These are phyloP conservation scores for Acanthaster planci DNA, from an alignment of 35 echinoderm and acorn worm species.

Conservation along the genomic window DNA sequence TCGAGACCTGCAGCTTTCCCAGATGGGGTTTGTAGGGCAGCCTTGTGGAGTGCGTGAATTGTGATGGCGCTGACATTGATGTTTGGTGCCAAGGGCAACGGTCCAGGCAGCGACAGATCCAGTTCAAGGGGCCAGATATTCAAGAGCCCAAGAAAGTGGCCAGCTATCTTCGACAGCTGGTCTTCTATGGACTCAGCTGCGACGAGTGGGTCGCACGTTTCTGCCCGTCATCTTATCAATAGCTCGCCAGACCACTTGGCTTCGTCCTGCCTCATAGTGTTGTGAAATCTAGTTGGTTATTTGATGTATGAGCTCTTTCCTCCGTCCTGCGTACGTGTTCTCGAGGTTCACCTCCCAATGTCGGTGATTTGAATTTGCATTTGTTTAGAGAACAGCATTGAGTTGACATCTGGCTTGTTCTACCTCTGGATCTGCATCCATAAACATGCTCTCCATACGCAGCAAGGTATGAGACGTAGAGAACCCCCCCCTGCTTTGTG, in stretches of 20 bases:
- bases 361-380: background rate
- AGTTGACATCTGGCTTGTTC: constrained; percentile 29
- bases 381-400: background rate
- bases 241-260: constrained; percentile 36
- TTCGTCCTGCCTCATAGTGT: constrained; percentile 34
- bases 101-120: background rate
- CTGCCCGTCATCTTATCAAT: constrained; percentile 28
- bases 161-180: constrained; percentile 3
- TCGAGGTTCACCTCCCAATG: constrained; percentile 3
- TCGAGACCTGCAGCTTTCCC: constrained; percentile 27
- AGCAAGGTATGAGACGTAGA: too few species aligned
- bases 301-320: constrained; percentile 23
- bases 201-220: constrained; percentile 1
- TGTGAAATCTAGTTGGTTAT: constrained; percentile 17
- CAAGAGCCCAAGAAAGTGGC: constrained; percentile 21
- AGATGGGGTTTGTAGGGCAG: background rate
- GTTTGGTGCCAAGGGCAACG: constrained; percentile 1
- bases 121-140: constrained; percentile 10
- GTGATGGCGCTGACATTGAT: constrained; percentile 19
- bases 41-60: constrained; percentile 10
- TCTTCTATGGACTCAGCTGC: constrained; percentile 22
- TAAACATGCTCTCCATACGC: background rate
- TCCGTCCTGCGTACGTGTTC: constrained; percentile 12
- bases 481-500: too few species aligned
- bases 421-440: constrained; percentile 36